Base-by-base conservation (phyloP, 2,888 invertebrate species). In the Dysmachus trigonus region DNA sequence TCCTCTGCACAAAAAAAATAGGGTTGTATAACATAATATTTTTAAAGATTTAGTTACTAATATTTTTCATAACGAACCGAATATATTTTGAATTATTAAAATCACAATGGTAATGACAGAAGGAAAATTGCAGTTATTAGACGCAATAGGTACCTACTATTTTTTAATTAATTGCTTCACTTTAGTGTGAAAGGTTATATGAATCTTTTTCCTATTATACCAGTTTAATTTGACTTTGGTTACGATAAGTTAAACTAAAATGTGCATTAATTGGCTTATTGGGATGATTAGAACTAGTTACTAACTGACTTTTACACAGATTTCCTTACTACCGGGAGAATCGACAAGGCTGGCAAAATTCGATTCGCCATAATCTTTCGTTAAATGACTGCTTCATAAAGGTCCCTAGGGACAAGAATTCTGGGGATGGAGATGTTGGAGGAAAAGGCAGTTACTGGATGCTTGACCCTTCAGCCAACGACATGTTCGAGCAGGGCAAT, bases 401-500 rank as follows among this genome's bases (percentile, higher is more conserved):
- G 92, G 94, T 97, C 33, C 89, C 92, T 0, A 89, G 92, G 8
- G 92, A 92, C 86, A 92, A 92, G 87, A 91, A 91, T 77, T 85
- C 82, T 8, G 76, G n/a, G 1, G 87, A 86, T 10, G 85, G 85
- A 2, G 86, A 85, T 47, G 76, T 90, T 81, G 90, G 90, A 4
- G 96, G 96, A 0, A 96, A 96, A 90, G 96, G 96, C 13, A 95
- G 95, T 89, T 97, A 95, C 91, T 96, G 96, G 96, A 95, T 95
- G 89, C 91, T 97, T 89, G 96, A 97, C 90, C 95, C 96, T 0
- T 94, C 96, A 85, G 95, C 96, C 72, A 94, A 94, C 88, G 96
- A 96, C 90, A 97, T 97, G 97, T 97, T 97, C 91, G 97, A 97
- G 90, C 96, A 96, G 89, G 97, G 97, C n/a, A 96, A 96, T 90